A percentile compares a stretch with the other conserved stretches of the same genome.
phyloP scores from a whole-genome alignment of 2,797 vertebrate genomes.

The Hapalemur alaotrensis region DNA sequence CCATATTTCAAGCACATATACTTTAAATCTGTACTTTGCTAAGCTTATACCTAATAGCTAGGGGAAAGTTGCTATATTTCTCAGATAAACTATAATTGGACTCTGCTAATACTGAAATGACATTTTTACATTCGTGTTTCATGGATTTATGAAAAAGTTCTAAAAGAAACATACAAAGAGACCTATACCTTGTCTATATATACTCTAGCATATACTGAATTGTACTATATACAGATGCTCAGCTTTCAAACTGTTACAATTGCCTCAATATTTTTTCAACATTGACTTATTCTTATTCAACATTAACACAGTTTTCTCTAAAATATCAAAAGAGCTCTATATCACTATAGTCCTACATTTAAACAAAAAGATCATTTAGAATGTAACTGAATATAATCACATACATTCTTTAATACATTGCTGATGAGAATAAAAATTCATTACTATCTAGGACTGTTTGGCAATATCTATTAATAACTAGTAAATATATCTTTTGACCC shows the following conservation, averaged over 20 bases:
- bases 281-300: not conserved
- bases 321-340: not conserved
- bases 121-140: conserved; percentile 1
- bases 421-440: not conserved
- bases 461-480: not conserved
- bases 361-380: conserved; percentile 1
- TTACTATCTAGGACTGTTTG: not conserved
- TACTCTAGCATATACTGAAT: not conserved
- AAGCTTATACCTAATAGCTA: not conserved
- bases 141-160: not conserved
- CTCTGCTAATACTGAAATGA: not conserved
- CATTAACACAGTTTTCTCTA: not conserved
- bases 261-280: not conserved
- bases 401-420: not conserved
- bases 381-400: not conserved
- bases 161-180: not conserved
- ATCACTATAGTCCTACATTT: not conserved
- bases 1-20: not conserved
- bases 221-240: not conserved
- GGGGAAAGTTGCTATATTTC: not conserved
- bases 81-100: not conserved
- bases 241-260: not conserved
- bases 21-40: not conserved
- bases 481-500: not conserved
- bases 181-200: not conserved